Conservation (phyloP, 2,888 invertebrate genomes). For the Athalia rosae region DNA sequence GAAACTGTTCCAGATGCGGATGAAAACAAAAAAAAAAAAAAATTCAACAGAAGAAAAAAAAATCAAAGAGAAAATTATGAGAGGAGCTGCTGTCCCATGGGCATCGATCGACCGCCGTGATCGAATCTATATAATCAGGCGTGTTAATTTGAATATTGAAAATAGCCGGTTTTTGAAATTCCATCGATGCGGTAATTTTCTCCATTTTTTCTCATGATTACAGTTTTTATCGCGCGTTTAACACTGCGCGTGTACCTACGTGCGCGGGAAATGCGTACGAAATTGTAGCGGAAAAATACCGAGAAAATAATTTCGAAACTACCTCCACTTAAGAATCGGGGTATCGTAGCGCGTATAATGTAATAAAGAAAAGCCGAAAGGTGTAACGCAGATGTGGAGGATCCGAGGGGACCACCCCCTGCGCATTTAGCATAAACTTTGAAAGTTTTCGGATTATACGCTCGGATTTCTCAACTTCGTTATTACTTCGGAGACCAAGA, state of each 20-base stretch:
- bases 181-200: not conserved
- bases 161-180: not conserved
- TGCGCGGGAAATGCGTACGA: not conserved
- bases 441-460: slow-evolving; percentile 23
- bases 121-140: not conserved
- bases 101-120: too few relatives aligned
- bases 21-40: not conserved
- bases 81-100: too few relatives aligned
- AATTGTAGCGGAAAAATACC: too few relatives aligned
- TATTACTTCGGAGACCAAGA: not conserved
- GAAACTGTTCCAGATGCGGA: slow-evolving; percentile 26
- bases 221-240: not conserved
- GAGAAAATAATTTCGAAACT: too few relatives aligned
- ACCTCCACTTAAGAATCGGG: too few relatives aligned
- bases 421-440: slow-evolving; percentile 43
- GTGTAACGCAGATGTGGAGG: slow-evolving; percentile 31
- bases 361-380: not conserved
- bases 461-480: slow-evolving; percentile 28
- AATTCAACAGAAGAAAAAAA: not conserved
- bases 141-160: slow-evolving; percentile 6
- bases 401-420: slow-evolving; percentile 32
- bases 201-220: not conserved
- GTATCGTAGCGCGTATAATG: too few relatives aligned
- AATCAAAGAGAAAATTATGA: too few relatives aligned
- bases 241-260: not conserved